These are phyloP conservation scores for Nanorana parkeri DNA, from an alignment of 2,113 vertebrate species.

Conservation along the genomic window DNA sequence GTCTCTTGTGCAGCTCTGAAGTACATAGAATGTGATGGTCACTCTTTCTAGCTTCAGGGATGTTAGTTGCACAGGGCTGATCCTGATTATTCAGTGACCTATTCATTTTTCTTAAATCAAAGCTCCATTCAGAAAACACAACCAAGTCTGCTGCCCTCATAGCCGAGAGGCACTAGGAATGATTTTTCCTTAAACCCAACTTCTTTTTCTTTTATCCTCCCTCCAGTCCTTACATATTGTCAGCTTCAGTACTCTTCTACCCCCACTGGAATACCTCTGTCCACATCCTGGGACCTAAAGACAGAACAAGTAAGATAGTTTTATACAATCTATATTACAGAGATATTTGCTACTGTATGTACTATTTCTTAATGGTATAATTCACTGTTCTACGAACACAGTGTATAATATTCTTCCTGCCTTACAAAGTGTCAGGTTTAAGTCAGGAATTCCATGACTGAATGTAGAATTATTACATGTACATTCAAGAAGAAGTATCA, in stretches of 20 bases:
- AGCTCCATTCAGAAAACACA: constrained; percentile 52
- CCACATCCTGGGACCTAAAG: background rate
- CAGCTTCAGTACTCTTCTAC: background rate
- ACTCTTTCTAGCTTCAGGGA: constrained; percentile 44
- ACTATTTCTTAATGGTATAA: too few species aligned
- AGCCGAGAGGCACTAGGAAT: constrained; percentile 22
- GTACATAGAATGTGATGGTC: constrained; percentile 42
- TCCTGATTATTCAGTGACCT: constrained; percentile 48
- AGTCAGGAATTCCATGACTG: too few species aligned
- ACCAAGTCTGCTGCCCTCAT: constrained; percentile 15
- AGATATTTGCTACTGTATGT: too few species aligned
- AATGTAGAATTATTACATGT: too few species aligned
- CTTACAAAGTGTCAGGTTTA: too few species aligned
- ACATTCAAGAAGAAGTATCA: too few species aligned
- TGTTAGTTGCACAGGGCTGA: constrained; percentile 28
- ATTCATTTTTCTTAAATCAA: constrained; percentile 43
- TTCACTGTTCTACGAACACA: too few species aligned
- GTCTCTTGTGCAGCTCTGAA: constrained; percentile 6
- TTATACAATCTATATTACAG: background rate
- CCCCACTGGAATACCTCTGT: background rate
- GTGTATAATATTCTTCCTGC: too few species aligned
- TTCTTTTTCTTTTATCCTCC: background rate
- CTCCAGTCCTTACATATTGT: background rate
- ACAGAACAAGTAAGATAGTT: constrained; percentile 27
- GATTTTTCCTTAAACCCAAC: constrained; percentile 24